These are phyloP conservation scores for Hemibagrus guttatus DNA, from an alignment of 2,797 vertebrate genomes.

Conservation along the genomic window DNA sequence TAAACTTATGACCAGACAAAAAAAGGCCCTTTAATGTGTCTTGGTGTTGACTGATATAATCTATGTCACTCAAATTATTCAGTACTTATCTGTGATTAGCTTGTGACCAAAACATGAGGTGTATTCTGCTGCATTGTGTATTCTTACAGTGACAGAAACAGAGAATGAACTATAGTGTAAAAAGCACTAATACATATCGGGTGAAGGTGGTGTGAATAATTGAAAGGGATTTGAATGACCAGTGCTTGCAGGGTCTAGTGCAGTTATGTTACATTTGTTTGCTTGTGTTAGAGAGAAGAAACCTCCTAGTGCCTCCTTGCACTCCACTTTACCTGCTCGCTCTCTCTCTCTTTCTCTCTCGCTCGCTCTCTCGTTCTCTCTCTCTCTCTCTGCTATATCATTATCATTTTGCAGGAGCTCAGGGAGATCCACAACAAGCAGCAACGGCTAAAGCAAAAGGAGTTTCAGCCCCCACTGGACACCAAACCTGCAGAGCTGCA, in stretches of 20 bases:
- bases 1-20: too few relatives aligned
- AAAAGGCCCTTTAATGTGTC: background rate
- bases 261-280: conserved; percentile 33
- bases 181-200: conserved; percentile 3
- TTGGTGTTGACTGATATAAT: background rate
- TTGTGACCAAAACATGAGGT: background rate
- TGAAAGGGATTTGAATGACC: conserved; percentile 1
- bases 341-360: conserved; percentile 52
- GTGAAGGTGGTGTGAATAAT: conserved; percentile 9
- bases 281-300: conserved; percentile 58
- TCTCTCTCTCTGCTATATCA: background rate
- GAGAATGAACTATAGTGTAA: conserved; percentile 9
- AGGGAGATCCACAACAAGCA: conserved; percentile 92
- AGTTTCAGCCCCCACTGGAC: conserved; percentile 77
- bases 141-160: background rate
- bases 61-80: background rate
- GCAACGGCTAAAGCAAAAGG: conserved; percentile 91
- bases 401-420: conserved; percentile 83
- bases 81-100: conserved; percentile 24
- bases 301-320: conserved; percentile 37
- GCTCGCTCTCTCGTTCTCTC: background rate
- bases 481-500: conserved; percentile 82
- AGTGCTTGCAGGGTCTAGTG: conserved; percentile 48
- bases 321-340: conserved; percentile 57
- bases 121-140: background rate